These are phyloP conservation scores for Bucco capensis DNA, from an alignment of 2,113 vertebrate species.

Conservation along the genomic window DNA sequence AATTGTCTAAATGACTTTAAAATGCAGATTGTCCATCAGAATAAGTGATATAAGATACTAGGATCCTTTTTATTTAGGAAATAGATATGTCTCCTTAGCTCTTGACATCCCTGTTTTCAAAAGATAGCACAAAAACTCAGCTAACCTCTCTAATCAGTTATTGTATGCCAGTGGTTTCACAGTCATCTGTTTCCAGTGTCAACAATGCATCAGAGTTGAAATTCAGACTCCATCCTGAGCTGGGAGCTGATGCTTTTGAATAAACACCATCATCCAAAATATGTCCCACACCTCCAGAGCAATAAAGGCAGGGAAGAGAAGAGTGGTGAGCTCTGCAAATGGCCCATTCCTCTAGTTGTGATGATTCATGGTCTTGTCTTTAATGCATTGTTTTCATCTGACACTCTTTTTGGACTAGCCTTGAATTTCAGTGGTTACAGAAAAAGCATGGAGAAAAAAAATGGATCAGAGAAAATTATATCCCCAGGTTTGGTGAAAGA, in stretches of 20 bases:
- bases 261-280: neutral
- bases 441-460: neutral
- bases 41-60: neutral
- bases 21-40: neutral
- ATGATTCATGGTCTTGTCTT: neutral
- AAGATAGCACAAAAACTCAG: neutral
- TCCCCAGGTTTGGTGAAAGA: neutral
- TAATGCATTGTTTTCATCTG: neutral
- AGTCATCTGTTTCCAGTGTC: neutral
- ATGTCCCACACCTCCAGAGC: neutral
- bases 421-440: neutral
- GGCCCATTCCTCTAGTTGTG: neutral
- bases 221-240: neutral
- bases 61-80: neutral
- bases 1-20: neutral
- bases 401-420: neutral
- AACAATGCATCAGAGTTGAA: neutral
- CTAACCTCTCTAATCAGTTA: neutral
- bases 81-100: neutral
- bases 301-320: neutral
- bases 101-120: neutral
- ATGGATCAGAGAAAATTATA: neutral
- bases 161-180: neutral
- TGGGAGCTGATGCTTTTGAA: neutral
- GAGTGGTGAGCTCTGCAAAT: neutral